phyloP scores from a whole-genome alignment of 1,140 invertebrate species.

The Heterodera carotae region DNA sequence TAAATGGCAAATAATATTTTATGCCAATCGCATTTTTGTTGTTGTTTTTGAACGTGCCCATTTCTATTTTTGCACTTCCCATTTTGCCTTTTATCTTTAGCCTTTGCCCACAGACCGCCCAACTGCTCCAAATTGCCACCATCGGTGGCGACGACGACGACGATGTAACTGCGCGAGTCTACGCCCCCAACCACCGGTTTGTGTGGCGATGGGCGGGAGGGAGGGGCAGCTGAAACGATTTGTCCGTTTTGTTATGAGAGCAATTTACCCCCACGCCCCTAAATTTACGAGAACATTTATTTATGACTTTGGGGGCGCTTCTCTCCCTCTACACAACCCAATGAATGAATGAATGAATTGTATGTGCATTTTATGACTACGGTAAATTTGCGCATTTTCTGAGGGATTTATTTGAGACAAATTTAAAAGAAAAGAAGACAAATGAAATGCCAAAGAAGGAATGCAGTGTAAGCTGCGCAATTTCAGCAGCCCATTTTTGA shows the following conservation, averaged over 20 bases:
- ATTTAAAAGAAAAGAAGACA: background rate
- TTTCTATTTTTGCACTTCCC: background rate
- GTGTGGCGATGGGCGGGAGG: too few species aligned
- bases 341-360: too few species aligned
- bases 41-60: background rate
- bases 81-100: background rate
- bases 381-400: background rate
- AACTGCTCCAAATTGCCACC: constrained; percentile 7
- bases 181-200: background rate
- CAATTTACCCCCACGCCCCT: background rate
- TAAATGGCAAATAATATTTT: too few species aligned
- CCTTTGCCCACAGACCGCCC: background rate
- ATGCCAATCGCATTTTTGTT: too few species aligned
- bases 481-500: too few species aligned
- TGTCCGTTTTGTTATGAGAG: background rate
- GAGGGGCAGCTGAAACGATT: background rate
- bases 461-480: too few species aligned
- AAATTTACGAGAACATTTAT: constrained; percentile 11
- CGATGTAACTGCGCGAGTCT: background rate
- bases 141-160: background rate
- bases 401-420: background rate
- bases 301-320: constrained; percentile 17
- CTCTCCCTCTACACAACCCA: background rate
- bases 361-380: background rate
- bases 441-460: too few species aligned